Conservation (phyloP, 2,888 invertebrate species). For the Habroteleia sp. region DNA sequence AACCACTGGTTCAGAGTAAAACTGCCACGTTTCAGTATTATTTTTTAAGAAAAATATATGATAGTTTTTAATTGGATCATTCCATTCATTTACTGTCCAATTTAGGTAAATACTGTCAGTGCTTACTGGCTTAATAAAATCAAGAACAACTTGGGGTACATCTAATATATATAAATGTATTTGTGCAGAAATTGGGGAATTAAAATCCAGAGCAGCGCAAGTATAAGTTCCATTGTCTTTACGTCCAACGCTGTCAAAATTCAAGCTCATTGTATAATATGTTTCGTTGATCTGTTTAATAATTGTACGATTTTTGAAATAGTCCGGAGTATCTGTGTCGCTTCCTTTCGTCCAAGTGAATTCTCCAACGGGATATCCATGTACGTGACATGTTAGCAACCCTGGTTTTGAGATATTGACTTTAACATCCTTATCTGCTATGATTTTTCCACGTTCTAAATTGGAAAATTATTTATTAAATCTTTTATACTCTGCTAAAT, state of each 20-base stretch:
- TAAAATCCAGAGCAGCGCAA: conserved; percentile 77
- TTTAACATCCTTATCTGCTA: conserved; percentile 81
- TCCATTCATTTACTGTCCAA: conserved; percentile 91
- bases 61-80: conserved; percentile 85
- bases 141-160: conserved; percentile 87
- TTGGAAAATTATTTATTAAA: not conserved
- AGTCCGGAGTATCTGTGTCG: conserved; percentile 79
- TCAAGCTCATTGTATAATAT: conserved; percentile 83
- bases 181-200: conserved; percentile 80
- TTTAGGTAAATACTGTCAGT: conserved; percentile 89
- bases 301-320: conserved; percentile 77
- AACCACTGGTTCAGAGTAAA: conserved; percentile 84
- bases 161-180: conserved; percentile 85
- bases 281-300: conserved; percentile 83
- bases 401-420: conserved; percentile 82
- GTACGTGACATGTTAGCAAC: conserved; percentile 83
- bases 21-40: conserved; percentile 83
- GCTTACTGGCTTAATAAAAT: conserved; percentile 88
- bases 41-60: conserved; percentile 83
- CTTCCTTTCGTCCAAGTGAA: conserved; percentile 84
- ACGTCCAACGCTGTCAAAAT: conserved; percentile 83
- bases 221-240: conserved; percentile 89
- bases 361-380: conserved; percentile 84
- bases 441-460: conserved; percentile 82
- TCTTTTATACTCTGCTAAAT: too few species aligned